Base-by-base conservation (phyloP, 2,797 vertebrate species). In the Rhinogobio ventralis region DNA sequence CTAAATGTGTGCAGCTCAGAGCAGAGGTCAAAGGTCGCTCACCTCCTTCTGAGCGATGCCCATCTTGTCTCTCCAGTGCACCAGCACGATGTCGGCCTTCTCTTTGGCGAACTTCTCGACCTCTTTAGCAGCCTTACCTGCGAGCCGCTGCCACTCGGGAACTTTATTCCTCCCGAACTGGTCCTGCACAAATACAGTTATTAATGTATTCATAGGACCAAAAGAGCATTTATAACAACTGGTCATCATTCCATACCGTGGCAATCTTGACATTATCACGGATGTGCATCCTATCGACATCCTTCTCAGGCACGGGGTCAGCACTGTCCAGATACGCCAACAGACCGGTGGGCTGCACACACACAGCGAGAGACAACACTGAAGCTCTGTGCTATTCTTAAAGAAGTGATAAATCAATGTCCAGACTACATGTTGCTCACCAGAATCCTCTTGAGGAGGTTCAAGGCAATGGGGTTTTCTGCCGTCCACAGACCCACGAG, bases 101-200 rank as follows among this genome's bases (percentile, higher is more conserved):
- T 99, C 98, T 96, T 99, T 99, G 93, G 98, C 98, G 92, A 99
- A 99, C 94, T 99, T 99, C 92, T 99, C 98, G 87, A 99, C 98
- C 92, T 99, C 98, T 94, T 99, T 99, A 42, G 98, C 98, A 92
- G 98, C 98, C 95, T 99, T 99, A 87, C 98, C 98, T 45, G 98
- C 98, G 64, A 99, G 89, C 82, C 98, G 94, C 93, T 99, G 98
- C 98, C 98, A 99, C 81, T 99, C 98, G 0, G 98, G 97, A 74
- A 99, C 97, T 94, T 99, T 99, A 94, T 95, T 98, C 85, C 97
- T 96, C 87, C 98, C 98, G 67, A 97, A 96, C 84, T 99, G 98
- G 92, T 99, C 98, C 98, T 99, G 55, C 11, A 84, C 81, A 68
- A 4, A 84, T 1, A 25, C 2, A 25, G 5, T 0, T 5, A 36